Percentiles rank a stretch among this genome's conserved stretches.
phyloP scores from a whole-genome alignment of 2,888 invertebrate genomes.

The Fragum fragum region DNA sequence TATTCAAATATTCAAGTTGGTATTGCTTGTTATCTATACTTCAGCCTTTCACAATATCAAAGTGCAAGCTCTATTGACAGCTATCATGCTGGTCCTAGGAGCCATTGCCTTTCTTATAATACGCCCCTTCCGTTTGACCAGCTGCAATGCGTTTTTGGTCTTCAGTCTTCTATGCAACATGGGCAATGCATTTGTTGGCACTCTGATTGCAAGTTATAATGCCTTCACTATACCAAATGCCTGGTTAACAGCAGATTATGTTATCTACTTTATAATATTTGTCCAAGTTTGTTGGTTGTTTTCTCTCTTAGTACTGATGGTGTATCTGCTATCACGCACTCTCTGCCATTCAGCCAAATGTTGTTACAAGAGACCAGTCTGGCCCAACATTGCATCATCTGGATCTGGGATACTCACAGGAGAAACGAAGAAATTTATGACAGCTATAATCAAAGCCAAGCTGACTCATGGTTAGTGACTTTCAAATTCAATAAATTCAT shows the following conservation, averaged over 20 bases:
- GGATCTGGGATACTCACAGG: conserved; percentile 74
- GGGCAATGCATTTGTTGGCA: conserved; percentile 76
- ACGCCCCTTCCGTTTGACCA: conserved; percentile 80
- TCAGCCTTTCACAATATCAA: conserved; percentile 74
- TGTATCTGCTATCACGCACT: conserved; percentile 70
- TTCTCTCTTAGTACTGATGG: conserved; percentile 64
- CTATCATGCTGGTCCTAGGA: conserved; percentile 67
- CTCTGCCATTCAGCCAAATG: conserved; percentile 70
- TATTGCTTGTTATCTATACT: conserved; percentile 75
- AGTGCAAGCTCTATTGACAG: conserved; percentile 72
- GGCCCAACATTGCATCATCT: conserved; percentile 81
- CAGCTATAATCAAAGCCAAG: conserved; percentile 79
- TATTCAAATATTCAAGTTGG: conserved; percentile 74
- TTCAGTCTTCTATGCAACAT: conserved; percentile 74
- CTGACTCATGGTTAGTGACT: conserved; percentile 79
- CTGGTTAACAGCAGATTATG: conserved; percentile 77
- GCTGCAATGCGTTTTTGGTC: conserved; percentile 78
- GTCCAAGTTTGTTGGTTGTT: conserved; percentile 74
- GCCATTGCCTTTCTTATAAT: conserved; percentile 69
- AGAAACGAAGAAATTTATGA: conserved; percentile 83
- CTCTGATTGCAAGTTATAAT: conserved; percentile 73
- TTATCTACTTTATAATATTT: conserved; percentile 69
- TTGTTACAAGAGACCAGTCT: conserved; percentile 75
- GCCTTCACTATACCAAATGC: conserved; percentile 70
- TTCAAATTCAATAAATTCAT: too few species aligned